Evolutionary conservation across 2,113 vertebrate genomes (phyloP).

Genomic region (Ia io): DNA sequence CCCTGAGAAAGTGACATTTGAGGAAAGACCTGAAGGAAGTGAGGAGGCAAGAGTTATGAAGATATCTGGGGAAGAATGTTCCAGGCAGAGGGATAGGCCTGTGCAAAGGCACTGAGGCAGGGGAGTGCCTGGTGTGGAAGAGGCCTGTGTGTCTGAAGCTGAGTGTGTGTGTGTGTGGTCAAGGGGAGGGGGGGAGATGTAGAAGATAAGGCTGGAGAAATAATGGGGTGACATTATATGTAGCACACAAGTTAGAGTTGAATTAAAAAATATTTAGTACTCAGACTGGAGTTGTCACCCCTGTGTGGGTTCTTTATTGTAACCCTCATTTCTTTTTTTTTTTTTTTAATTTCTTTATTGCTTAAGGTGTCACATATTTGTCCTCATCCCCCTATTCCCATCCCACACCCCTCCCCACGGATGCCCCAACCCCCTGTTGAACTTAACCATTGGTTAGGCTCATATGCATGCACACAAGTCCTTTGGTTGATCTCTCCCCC

Average conservation of each 20-base stretch:
- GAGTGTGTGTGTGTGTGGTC: fast-evolving
- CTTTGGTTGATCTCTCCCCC: no score
- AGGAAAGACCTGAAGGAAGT: background rate
- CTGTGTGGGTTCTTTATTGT: background rate
- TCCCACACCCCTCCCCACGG: no score
- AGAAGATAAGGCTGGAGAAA: background rate
- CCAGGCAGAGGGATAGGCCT: background rate
- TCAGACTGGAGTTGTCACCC: background rate
- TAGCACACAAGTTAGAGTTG: background rate
- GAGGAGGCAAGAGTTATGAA: background rate
- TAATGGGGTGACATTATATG: background rate
- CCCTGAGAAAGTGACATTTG: background rate
- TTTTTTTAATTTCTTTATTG: no score
- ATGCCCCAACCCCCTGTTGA: no score
- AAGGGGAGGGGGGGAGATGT: no score
- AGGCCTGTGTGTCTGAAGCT: background rate
- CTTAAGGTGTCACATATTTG: no score
- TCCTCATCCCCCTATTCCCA: no score
- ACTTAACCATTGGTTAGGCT: no score
- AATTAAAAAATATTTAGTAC: background rate
- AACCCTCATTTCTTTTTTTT: no score
- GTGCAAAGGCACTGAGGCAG: background rate
- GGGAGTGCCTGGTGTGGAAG: background rate
- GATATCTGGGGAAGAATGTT: background rate
- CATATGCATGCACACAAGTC: no score